A percentile compares a stretch with the other conserved stretches of the same genome.
Conservation (phyloP, 2,888 invertebrate species). For the Eristalis arbustorum region DNA sequence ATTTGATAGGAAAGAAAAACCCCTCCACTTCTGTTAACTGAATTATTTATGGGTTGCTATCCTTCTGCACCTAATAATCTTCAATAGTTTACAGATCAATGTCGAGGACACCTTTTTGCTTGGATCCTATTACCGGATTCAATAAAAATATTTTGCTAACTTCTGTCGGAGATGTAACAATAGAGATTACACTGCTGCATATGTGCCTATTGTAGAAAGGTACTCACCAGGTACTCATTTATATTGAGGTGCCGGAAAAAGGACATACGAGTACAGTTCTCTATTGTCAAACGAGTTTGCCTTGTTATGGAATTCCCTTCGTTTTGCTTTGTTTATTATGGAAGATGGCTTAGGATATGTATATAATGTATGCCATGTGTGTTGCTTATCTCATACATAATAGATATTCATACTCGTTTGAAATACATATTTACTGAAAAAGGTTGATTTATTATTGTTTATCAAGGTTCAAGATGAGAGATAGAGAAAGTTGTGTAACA, state of each 20-base stretch:
- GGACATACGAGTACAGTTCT: conserved; percentile 29
- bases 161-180: conserved; percentile 68
- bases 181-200: conserved; percentile 55
- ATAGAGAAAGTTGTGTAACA: conserved; percentile 35
- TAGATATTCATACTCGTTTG: background rate
- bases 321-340: background rate
- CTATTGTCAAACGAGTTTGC: conserved; percentile 43
- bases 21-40: conserved; percentile 38
- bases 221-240: conserved; percentile 42
- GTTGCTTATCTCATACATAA: background rate
- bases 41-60: conserved; percentile 57
- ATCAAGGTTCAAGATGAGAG: conserved; percentile 12
- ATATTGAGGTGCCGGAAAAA: conserved; percentile 36
- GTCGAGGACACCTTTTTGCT: conserved; percentile 54
- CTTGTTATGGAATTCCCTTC: conserved; percentile 19
- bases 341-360: background rate
- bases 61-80: conserved; percentile 28
- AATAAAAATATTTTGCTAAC: conserved; percentile 71
- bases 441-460: background rate
- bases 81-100: conserved; percentile 36
- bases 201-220: conserved; percentile 39
- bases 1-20: conserved; percentile 4
- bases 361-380: background rate
- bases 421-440: background rate
- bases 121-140: conserved; percentile 64